Evolutionary conservation across 1,140 invertebrate species (phyloP).

Genomic region (Spodoptera litura): DNA sequence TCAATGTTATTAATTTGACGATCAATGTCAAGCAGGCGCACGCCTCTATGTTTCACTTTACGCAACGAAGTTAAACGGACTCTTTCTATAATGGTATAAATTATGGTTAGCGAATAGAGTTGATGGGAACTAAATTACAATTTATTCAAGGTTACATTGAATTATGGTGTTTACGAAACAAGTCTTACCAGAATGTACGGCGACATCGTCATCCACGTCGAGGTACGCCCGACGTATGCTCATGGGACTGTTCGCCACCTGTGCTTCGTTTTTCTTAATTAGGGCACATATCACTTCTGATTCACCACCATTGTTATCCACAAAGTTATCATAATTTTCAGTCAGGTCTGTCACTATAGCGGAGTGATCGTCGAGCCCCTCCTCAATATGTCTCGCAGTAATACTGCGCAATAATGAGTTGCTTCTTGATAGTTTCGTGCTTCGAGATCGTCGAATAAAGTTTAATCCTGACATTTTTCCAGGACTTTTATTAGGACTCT

Average conservation of each 20-base stretch:
- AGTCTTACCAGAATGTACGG: conserved; percentile 88
- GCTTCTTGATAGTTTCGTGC: conserved; percentile 90
- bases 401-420: conserved; percentile 87
- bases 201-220: conserved; percentile 87
- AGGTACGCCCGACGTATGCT: conserved; percentile 85
- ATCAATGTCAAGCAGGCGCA: conserved; percentile 49
- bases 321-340: conserved; percentile 80
- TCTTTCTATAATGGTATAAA: conserved; percentile 40
- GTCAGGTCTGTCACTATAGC: conserved; percentile 76
- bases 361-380: conserved; percentile 72
- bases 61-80: conserved; percentile 36
- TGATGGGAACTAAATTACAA: conserved; percentile 44
- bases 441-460: conserved; percentile 89
- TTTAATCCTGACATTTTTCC: conserved; percentile 86
- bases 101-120: conserved; percentile 33
- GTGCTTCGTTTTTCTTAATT: conserved; percentile 79
- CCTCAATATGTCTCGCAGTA: conserved; percentile 77
- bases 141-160: conserved; percentile 38
- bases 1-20: conserved; percentile 43
- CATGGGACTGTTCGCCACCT: conserved; percentile 80
- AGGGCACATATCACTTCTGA: conserved; percentile 78
- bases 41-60: conserved; percentile 41
- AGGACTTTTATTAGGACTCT: conserved; percentile 82
- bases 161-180: conserved; percentile 27
- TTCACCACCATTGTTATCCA: conserved; percentile 78